Conservation (phyloP, 2,888 invertebrate genomes). For the Xylota sylvarum region DNA sequence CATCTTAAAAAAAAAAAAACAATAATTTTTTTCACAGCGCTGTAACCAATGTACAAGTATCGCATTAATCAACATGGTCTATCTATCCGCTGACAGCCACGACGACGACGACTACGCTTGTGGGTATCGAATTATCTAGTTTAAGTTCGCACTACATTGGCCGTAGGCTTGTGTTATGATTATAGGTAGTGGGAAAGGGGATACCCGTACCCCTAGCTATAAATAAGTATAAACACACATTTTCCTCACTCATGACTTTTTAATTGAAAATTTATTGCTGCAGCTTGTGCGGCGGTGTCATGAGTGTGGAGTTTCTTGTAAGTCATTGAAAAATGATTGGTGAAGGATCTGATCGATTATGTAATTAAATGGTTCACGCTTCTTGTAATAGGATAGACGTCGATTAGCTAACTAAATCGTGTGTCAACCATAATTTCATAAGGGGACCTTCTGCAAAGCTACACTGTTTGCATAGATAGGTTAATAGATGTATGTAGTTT, state of each 20-base stretch:
- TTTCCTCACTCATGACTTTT: slow-evolving; percentile 47
- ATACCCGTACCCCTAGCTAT: slow-evolving; percentile 10
- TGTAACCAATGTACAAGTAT: slow-evolving; percentile 12
- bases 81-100: slow-evolving; percentile 23
- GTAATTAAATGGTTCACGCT: slow-evolving; percentile 30
- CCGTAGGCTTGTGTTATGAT: slow-evolving; percentile 30
- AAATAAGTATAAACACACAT: slow-evolving; percentile 9
- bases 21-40: slow-evolving; percentile 1
- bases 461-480: too few species aligned
- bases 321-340: slow-evolving; percentile 47
- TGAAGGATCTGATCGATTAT: slow-evolving; percentile 54
- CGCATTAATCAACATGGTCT: slow-evolving; percentile 22
- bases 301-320: slow-evolving; percentile 9
- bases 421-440: not conserved
- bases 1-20: slow-evolving; percentile 39
- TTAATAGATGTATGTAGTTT: too few species aligned
- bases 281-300: slow-evolving; percentile 41
- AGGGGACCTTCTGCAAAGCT: too few species aligned
- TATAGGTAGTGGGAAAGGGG: slow-evolving; percentile 10
- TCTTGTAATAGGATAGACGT: slow-evolving; percentile 1
- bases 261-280: slow-evolving; percentile 73
- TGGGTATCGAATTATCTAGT: slow-evolving; percentile 48
- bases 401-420: not conserved
- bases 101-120: slow-evolving; percentile 37
- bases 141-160: slow-evolving; percentile 41